A percentile compares a stretch with the other conserved stretches of the same genome.
These are phyloP conservation scores for Dilophus febrilis DNA, from an alignment of 2,888 invertebrate genomes.

Conservation along the genomic window DNA sequence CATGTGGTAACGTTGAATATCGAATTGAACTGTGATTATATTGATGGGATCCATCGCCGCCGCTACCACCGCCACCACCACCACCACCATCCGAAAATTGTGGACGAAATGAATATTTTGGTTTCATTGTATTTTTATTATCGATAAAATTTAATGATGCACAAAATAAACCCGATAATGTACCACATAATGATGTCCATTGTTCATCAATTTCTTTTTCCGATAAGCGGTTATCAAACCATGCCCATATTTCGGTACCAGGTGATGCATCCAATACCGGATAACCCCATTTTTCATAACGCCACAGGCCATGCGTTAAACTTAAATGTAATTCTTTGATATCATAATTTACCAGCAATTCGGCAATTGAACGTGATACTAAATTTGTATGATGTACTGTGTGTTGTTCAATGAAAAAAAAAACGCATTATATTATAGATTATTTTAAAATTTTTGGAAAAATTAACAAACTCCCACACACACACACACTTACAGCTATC, in stretches of 20 bases:
- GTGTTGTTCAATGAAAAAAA: slow-evolving; percentile 15
- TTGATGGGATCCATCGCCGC: slow-evolving; percentile 17
- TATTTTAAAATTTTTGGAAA: slow-evolving; percentile 2
- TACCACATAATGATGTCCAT: slow-evolving; percentile 79
- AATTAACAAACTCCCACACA: no score
- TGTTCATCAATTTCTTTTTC: slow-evolving; percentile 50
- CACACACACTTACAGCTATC: slow-evolving; percentile 45
- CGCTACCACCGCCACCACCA: slow-evolving; percentile 10
- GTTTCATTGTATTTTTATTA: slow-evolving; percentile 63
- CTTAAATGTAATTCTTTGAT: slow-evolving; percentile 83
- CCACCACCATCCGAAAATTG: slow-evolving; percentile 16
- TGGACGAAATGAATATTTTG: slow-evolving; percentile 69
- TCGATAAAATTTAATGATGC: slow-evolving; percentile 92
- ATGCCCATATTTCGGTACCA: slow-evolving; percentile 86
- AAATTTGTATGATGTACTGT: slow-evolving; percentile 68
- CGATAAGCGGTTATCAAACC: slow-evolving; percentile 50
- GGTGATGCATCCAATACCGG: slow-evolving; percentile 78
- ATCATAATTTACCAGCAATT: slow-evolving; percentile 66
- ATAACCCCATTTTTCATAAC: slow-evolving; percentile 87
- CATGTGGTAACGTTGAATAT: slow-evolving; percentile 84
- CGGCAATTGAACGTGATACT: slow-evolving; percentile 76
- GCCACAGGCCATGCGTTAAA: slow-evolving; percentile 88
- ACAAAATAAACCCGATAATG: slow-evolving; percentile 88
- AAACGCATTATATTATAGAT: neutral
- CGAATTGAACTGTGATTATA: slow-evolving; percentile 40